Base-by-base conservation (phyloP, 1,140 invertebrate genomes). In the Drosophila tani region DNA sequence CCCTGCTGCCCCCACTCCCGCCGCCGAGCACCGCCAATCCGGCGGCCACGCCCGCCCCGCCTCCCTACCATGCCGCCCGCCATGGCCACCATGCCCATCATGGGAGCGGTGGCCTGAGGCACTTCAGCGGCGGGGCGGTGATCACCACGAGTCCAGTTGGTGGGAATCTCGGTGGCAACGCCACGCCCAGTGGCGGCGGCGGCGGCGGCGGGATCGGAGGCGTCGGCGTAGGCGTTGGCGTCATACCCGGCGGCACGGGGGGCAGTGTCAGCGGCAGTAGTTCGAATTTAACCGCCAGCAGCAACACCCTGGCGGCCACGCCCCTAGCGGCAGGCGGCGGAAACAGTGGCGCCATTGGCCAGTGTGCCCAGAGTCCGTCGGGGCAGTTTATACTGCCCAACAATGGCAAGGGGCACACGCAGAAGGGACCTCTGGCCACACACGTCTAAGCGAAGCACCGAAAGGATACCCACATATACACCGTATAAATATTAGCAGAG, bases 21-120 rank as follows among this genome's bases (percentile, higher is more conserved):
- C 90, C 84, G 57, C 87, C 86, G n/a, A 92, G 91, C 82, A 95
- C 96, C 24, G 96, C 96, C 4, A 96, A 96, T 93, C 96, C 96
- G 4, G 95, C 95, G 41, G 95, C 96, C 2, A 97, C 96, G 38
- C 96, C 96, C 19, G 96, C 96, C 51, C 96, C 96, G 43, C 96
- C 96, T 1, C 96, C 95, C 14, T 96, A 96, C 83, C 95, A 94
- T 81, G 82, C 91, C 35, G 74, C 86, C 1, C 79, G 91, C 24
- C 91, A 92, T 60, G 78, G 65, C 41, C 71, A 75, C 2, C 71
- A 75, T 14, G 73, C 43, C 40, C 50, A 79, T 49, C 75, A 76
- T 51, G 86, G 73, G 57, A 92, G 82, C n/a, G 81, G 91, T n/a
- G 80, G 75, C 11, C 62, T 88, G 1, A 79, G 87, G 59, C 81